Evolutionary conservation across 2,888 invertebrate species (phyloP).

Genomic region (Spodoptera exigua): DNA sequence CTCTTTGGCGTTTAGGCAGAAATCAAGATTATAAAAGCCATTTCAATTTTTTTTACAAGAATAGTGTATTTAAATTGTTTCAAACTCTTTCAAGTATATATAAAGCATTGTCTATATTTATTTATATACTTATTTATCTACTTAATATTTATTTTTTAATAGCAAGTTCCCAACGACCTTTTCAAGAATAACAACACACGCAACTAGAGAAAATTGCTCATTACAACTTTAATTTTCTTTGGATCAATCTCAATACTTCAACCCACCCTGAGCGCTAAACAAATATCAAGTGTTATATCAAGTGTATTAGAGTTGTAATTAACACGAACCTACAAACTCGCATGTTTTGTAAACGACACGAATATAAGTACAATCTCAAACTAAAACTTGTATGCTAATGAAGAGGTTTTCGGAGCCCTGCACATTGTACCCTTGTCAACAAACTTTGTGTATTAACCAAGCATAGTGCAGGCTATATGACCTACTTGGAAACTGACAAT

Average conservation of each 20-base stretch:
- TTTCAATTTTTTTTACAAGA: too few species aligned
- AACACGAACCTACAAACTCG: constrained; percentile 39
- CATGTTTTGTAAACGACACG: constrained; percentile 42
- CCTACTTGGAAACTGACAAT: constrained; percentile 64
- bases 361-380: constrained; percentile 48
- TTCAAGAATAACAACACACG: too few species aligned
- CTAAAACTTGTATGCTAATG: constrained; percentile 61
- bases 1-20: too few species aligned
- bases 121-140: too few species aligned
- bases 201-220: too few species aligned
- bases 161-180: too few species aligned
- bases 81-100: too few species aligned
- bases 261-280: constrained; percentile 11
- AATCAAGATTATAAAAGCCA: too few species aligned
- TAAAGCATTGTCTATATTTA: too few species aligned
- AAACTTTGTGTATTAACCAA: constrained; percentile 68
- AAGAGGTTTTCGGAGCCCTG: constrained; percentile 60
- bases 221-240: neutral
- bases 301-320: constrained; percentile 40
- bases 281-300: constrained; percentile 34
- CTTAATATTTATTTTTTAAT: too few species aligned
- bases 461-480: constrained; percentile 62
- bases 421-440: constrained; percentile 69
- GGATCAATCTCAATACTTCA: neutral
- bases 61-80: too few species aligned